phyloP scores from a whole-genome alignment of 2,113 vertebrate species.

The Otolemur garnettii region DNA sequence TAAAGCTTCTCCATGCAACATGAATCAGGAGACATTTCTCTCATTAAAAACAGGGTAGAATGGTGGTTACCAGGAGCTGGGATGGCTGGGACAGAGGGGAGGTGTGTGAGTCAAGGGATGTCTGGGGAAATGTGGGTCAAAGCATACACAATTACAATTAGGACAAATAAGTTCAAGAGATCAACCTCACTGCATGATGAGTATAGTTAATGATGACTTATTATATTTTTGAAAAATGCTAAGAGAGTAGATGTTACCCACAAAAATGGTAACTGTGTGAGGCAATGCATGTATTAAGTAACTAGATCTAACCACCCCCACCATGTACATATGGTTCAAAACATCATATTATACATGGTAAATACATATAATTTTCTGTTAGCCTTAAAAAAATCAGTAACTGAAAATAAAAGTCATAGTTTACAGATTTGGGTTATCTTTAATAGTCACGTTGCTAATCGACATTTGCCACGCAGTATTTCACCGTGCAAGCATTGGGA shows the following conservation, averaged over 20 bases:
- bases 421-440: slow-evolving; percentile 8
- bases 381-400: background rate
- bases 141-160: background rate
- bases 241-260: background rate
- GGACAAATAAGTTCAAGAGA: background rate
- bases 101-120: background rate
- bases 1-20: slow-evolving; percentile 54
- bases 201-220: background rate
- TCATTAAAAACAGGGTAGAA: background rate
- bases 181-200: background rate
- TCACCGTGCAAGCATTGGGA: background rate
- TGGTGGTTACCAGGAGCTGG: background rate
- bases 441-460: slow-evolving; percentile 23
- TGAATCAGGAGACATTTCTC: slow-evolving; percentile 66
- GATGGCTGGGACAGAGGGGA: background rate
- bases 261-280: background rate
- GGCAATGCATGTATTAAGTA: background rate
- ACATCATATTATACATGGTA: background rate
- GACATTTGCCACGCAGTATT: slow-evolving; percentile 5
- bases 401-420: background rate
- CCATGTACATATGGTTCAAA: background rate
- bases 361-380: background rate
- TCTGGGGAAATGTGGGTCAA: background rate
- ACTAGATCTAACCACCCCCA: background rate
- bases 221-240: background rate